Percentiles rank a stretch among this genome's conserved stretches.
Evolutionary conservation across 2,797 vertebrate species (phyloP).

Genomic region (Chromis chromis): DNA sequence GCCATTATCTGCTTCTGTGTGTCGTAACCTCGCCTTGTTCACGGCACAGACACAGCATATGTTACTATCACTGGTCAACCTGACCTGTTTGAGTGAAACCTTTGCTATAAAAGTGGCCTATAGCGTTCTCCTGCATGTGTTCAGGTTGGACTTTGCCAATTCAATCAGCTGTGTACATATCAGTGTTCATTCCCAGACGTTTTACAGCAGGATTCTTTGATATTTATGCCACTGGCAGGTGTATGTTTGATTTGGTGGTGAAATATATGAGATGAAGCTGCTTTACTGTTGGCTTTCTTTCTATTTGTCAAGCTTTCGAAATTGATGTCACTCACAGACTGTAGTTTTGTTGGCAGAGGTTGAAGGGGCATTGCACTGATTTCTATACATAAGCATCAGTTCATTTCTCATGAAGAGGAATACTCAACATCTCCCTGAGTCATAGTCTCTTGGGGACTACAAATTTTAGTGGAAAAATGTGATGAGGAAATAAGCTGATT

Average conservation of each 20-base stretch:
- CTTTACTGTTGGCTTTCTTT: constrained; percentile 32
- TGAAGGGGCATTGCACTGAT: background rate
- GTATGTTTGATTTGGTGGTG: constrained; percentile 26
- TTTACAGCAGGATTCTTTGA: constrained; percentile 7
- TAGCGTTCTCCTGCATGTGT: background rate
- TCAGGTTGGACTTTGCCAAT: constrained; percentile 13
- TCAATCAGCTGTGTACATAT: constrained; percentile 3
- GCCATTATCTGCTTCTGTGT: constrained; percentile 20
- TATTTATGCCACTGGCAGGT: constrained; percentile 26
- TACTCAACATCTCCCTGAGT: too few relatives aligned
- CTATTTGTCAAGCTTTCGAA: background rate
- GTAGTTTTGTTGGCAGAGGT: background rate
- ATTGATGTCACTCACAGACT: background rate
- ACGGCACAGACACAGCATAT: background rate
- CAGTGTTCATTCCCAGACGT: constrained; percentile 15
- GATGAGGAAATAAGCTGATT: background rate
- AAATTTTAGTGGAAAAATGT: too few relatives aligned
- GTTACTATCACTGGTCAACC: background rate
- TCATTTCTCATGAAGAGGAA: too few relatives aligned
- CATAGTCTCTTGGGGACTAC: too few relatives aligned
- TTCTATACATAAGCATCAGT: too few relatives aligned
- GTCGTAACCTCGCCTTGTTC: background rate
- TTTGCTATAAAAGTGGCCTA: background rate
- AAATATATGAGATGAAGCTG: constrained; percentile 48
- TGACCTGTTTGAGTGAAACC: background rate